phyloP scores from a whole-genome alignment of 1,140 invertebrate species.

The Drosophila nasuta region DNA sequence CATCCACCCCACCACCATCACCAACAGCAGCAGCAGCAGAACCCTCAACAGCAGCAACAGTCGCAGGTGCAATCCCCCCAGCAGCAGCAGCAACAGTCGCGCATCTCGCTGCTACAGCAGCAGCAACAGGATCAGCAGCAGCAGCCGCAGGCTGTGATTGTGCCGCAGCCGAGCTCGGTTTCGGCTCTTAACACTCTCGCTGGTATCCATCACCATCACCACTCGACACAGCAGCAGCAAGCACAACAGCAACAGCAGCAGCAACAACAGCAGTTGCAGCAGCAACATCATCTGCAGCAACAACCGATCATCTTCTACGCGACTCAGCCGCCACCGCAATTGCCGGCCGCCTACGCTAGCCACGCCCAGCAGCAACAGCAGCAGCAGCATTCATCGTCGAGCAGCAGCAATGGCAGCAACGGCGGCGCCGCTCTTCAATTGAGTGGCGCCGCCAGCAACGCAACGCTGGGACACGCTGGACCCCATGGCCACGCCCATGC shows the following conservation, averaged over 20 bases:
- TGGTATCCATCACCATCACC: conserved; percentile 49
- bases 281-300: conserved; percentile 56
- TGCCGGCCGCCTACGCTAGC: conserved; percentile 12
- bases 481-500: conserved; percentile 29
- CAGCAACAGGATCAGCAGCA: conserved; percentile 38
- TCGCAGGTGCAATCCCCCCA: conserved; percentile 17
- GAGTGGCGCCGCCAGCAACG: conserved; percentile 66
- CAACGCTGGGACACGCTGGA: conserved; percentile 45
- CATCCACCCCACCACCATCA: conserved; percentile 64
- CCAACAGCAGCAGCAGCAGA: conserved; percentile 28
- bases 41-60: conserved; percentile 39
- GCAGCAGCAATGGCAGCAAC: conserved; percentile 52
- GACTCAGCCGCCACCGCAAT: conserved; percentile 34
- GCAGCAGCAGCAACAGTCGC: conserved; percentile 35
- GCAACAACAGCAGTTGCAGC: conserved; percentile 57
- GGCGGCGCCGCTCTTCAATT: conserved; percentile 73
- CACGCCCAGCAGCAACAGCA: conserved; percentile 45
- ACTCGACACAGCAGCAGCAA: conserved; percentile 48
- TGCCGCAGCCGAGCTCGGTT: conserved; percentile 36
- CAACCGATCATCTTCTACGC: conserved; percentile 57
- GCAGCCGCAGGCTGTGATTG: conserved; percentile 59
- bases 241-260: conserved; percentile 54
- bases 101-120: conserved; percentile 23
- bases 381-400: conserved; percentile 45
- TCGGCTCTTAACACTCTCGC: conserved; percentile 34